These are phyloP conservation scores for Chiloscyllium plagiosum DNA, from an alignment of 2,113 vertebrate species.

Conservation along the genomic window DNA sequence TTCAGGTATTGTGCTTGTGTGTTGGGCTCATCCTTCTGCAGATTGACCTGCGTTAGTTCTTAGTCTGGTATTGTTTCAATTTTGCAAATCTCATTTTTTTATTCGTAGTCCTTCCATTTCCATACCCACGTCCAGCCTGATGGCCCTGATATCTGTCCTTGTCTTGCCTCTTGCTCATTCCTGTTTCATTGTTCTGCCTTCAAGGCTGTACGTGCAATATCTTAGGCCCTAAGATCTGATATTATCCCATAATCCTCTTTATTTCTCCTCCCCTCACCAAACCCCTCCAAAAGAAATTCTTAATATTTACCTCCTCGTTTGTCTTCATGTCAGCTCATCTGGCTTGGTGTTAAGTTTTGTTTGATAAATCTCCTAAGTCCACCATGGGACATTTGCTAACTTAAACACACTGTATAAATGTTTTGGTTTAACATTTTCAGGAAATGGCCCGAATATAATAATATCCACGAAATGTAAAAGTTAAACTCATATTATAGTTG, in stretches of 20 bases:
- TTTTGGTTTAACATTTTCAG: neutral
- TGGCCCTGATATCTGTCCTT: neutral
- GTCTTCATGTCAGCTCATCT: neutral
- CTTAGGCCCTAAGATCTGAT: neutral
- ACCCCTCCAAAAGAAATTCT: neutral
- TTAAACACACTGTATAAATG: neutral
- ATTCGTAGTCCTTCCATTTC: neutral
- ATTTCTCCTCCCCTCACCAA: neutral
- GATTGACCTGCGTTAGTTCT: neutral
- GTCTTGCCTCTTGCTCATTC: too few relatives aligned
- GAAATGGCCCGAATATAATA: neutral
- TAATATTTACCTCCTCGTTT: neutral
- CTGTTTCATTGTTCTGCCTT: neutral
- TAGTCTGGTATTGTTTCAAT: too few relatives aligned
- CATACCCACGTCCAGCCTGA: neutral
- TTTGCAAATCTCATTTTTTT: neutral
- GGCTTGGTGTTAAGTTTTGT: neutral
- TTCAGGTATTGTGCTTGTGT: neutral
- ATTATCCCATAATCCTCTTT: too few relatives aligned
- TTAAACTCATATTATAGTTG: neutral
- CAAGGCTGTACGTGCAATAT: neutral
- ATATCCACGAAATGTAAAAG: neutral
- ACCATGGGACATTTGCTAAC: neutral
- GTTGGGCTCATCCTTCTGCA: neutral
- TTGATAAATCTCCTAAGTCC: neutral